These are phyloP conservation scores for Calosoma granatense DNA, from an alignment of 1,140 invertebrate species.

Conservation along the genomic window DNA sequence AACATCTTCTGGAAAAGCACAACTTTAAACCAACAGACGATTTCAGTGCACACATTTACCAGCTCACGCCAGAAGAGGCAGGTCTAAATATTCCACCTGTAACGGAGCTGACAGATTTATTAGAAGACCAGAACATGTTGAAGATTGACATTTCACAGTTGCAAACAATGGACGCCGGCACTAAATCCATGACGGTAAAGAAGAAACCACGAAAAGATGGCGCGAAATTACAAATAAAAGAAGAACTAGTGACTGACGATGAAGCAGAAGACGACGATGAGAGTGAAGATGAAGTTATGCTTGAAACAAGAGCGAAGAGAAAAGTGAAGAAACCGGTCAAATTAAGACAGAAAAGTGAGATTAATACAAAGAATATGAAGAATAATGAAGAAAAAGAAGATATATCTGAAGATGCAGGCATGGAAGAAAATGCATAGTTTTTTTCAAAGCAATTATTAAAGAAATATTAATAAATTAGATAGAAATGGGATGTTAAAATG, in stretches of 20 bases:
- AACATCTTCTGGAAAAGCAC: neutral
- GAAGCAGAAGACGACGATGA: no score
- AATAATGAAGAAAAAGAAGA: no score
- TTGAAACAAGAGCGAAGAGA: neutral
- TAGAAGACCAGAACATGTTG: neutral
- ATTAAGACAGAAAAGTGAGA: no score
- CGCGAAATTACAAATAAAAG: neutral
- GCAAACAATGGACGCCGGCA: neutral
- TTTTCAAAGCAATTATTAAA: no score
- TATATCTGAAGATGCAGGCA: no score
- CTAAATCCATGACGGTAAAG: neutral
- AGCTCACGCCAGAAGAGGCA: neutral
- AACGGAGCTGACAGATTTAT: neutral
- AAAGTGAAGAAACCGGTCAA: neutral
- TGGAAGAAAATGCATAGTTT: no score
- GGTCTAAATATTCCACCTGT: neutral
- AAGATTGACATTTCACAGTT: neutral
- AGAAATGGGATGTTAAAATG: no score
- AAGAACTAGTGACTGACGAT: neutral
- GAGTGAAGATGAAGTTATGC: neutral
- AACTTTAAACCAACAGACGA: neutral
- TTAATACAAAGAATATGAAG: no score
- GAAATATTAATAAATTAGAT: no score
- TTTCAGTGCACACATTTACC: neutral
- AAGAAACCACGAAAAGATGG: neutral